A percentile compares a stretch with the other conserved stretches of the same genome.
These are phyloP conservation scores for Galeruca laticollis DNA, from an alignment of 2,888 invertebrate genomes.

Conservation along the genomic window DNA sequence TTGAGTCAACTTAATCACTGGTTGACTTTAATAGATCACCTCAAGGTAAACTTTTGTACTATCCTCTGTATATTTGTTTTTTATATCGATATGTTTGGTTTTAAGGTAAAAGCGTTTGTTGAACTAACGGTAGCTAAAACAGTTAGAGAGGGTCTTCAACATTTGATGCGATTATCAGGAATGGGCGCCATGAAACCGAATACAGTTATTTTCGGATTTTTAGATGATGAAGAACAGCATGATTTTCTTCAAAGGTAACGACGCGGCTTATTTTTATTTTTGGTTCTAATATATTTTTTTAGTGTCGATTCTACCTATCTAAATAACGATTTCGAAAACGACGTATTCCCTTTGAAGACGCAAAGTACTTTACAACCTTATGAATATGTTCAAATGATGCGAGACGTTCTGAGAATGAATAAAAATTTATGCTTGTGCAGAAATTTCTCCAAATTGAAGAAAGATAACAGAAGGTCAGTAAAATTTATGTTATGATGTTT, in stretches of 20 bases:
- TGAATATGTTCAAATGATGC: constrained; percentile 88
- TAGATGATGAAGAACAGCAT: constrained; percentile 78
- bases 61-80: no score
- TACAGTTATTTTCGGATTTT: constrained; percentile 94
- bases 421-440: constrained; percentile 96
- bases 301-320: constrained; percentile 74
- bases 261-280: constrained; percentile 8
- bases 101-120: constrained; percentile 96
- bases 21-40: constrained; percentile 93
- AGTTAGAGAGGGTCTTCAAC: constrained; percentile 91
- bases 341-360: constrained; percentile 70
- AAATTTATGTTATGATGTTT: not conserved
- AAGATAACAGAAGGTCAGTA: constrained; percentile 75
- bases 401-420: constrained; percentile 90
- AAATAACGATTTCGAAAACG: constrained; percentile 70
- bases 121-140: constrained; percentile 90
- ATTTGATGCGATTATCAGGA: constrained; percentile 90
- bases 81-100: no score
- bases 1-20: constrained; percentile 87
- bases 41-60: constrained; percentile 89
- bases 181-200: constrained; percentile 99
- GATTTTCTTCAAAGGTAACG: constrained; percentile 83
- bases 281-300: constrained; percentile 47
- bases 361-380: constrained; percentile 52
- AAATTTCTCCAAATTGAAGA: constrained; percentile 89